These are phyloP conservation scores for Antigone vipio DNA, from an alignment of 2,113 vertebrate genomes.

Conservation along the genomic window DNA sequence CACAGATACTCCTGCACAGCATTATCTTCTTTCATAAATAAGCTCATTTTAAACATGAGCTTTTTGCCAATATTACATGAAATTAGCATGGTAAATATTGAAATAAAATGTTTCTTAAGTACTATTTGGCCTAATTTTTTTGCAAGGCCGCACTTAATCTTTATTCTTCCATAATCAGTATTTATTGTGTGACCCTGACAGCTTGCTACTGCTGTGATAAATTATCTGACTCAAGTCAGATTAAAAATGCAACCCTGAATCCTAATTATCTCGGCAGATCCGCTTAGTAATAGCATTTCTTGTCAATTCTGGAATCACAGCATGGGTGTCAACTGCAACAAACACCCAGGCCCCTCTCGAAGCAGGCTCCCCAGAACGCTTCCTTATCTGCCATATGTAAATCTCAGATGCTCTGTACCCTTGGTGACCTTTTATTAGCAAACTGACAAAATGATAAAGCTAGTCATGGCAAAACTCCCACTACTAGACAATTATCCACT, in stretches of 20 bases:
- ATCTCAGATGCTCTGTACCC: slow-evolving; percentile 72
- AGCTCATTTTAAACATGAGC: slow-evolving; percentile 65
- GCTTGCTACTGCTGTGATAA: slow-evolving; percentile 83
- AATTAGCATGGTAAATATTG: slow-evolving; percentile 75
- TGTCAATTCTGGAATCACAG: slow-evolving; percentile 82
- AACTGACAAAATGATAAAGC: slow-evolving; percentile 84
- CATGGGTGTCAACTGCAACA: slow-evolving; percentile 76
- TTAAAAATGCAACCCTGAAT: slow-evolving; percentile 82
- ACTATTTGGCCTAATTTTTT: slow-evolving; percentile 74
- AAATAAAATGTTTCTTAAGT: slow-evolving; percentile 73
- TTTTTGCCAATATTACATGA: slow-evolving; percentile 74
- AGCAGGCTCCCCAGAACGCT: slow-evolving; percentile 73
- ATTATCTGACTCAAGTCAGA: slow-evolving; percentile 83
- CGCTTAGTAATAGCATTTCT: slow-evolving; percentile 79
- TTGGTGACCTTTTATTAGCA: slow-evolving; percentile 82
- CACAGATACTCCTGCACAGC: background rate
- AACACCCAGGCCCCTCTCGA: slow-evolving; percentile 48
- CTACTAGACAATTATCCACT: slow-evolving; percentile 73
- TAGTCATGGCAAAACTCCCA: slow-evolving; percentile 73
- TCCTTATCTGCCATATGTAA: slow-evolving; percentile 79
- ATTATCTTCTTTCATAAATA: slow-evolving; percentile 53
- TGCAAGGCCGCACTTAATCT: slow-evolving; percentile 79
- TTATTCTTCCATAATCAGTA: slow-evolving; percentile 86
- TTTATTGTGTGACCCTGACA: slow-evolving; percentile 85
- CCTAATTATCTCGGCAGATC: slow-evolving; percentile 84